Evolutionary conservation across 2,888 invertebrate genomes (phyloP).

Genomic region (Hesperia comma): DNA sequence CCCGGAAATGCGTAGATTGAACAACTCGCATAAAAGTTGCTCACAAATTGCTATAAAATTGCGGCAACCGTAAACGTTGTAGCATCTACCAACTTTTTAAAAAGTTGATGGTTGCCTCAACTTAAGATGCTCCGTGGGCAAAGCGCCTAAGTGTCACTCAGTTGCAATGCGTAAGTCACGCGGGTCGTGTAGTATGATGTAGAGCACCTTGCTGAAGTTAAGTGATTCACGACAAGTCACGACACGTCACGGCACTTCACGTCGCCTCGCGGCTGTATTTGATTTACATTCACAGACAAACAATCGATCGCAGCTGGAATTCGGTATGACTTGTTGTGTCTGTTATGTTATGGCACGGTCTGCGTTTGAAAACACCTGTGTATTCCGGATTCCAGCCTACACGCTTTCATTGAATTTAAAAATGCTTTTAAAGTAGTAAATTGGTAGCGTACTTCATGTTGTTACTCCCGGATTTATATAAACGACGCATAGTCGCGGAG

Average conservation of each 20-base stretch:
- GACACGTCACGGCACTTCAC: slow-evolving; percentile 33
- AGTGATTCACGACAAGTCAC: slow-evolving; percentile 42
- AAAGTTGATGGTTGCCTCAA: no score
- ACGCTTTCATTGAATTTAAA: no score
- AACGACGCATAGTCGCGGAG: no score
- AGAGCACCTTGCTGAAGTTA: slow-evolving; percentile 36
- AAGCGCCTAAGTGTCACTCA: not conserved
- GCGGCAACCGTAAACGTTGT: no score
- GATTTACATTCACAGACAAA: slow-evolving; percentile 38
- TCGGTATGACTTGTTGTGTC: slow-evolving; percentile 5
- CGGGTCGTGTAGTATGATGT: not conserved
- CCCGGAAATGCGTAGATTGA: no score
- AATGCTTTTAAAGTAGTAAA: no score
- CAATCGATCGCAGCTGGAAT: slow-evolving; percentile 5
- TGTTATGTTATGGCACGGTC: not conserved
- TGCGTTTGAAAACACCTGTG: not conserved
- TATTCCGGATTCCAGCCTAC: slow-evolving; percentile 1
- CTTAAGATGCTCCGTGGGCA: no score
- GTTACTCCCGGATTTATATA: no score
- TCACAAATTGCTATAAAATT: no score
- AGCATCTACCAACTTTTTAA: no score
- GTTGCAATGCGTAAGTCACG: slow-evolving; percentile 16
- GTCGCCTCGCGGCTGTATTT: slow-evolving; percentile 42
- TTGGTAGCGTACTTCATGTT: no score
- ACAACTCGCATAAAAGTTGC: no score